These are phyloP conservation scores for Celastrina argiolus DNA, from an alignment of 2,888 invertebrate genomes.

Conservation along the genomic window DNA sequence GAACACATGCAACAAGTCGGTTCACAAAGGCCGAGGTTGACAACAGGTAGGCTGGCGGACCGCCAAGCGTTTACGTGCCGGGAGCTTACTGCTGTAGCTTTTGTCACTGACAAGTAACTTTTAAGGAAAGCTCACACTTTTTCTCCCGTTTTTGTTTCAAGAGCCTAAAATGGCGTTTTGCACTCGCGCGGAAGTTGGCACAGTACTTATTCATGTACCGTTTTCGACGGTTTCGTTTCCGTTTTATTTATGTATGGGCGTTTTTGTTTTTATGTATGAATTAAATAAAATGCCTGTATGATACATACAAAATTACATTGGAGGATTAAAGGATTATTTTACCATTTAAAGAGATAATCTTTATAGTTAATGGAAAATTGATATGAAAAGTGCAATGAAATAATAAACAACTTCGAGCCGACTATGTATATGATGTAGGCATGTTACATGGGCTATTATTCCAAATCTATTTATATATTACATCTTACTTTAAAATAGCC, in stretches of 20 bases:
- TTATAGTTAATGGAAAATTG: too few relatives aligned
- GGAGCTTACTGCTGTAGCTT: conserved; percentile 43
- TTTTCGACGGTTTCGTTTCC: not conserved
- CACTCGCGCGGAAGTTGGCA: not conserved
- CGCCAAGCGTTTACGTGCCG: conserved; percentile 54
- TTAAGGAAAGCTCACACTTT: conserved; percentile 16
- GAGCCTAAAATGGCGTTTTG: not conserved
- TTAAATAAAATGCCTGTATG: not conserved
- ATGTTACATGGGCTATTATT: too few relatives aligned
- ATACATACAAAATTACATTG: too few relatives aligned
- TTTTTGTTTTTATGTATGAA: not conserved
- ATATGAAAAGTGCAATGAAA: too few relatives aligned
- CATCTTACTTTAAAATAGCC: too few relatives aligned
- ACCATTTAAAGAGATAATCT: too few relatives aligned
- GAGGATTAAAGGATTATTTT: too few relatives aligned
- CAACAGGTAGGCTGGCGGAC: conserved; percentile 72
- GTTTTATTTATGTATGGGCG: not conserved
- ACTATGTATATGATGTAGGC: too few relatives aligned
- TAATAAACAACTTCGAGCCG: too few relatives aligned
- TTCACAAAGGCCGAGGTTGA: conserved; percentile 48
- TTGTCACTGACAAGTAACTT: conserved; percentile 25
- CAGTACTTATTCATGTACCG: not conserved
- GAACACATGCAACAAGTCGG: conserved; percentile 43
- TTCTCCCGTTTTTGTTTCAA: not conserved
- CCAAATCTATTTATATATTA: too few relatives aligned